Evolutionary conservation across 2,113 vertebrate genomes (phyloP).

Genomic region (Pituophis catenifer): DNA sequence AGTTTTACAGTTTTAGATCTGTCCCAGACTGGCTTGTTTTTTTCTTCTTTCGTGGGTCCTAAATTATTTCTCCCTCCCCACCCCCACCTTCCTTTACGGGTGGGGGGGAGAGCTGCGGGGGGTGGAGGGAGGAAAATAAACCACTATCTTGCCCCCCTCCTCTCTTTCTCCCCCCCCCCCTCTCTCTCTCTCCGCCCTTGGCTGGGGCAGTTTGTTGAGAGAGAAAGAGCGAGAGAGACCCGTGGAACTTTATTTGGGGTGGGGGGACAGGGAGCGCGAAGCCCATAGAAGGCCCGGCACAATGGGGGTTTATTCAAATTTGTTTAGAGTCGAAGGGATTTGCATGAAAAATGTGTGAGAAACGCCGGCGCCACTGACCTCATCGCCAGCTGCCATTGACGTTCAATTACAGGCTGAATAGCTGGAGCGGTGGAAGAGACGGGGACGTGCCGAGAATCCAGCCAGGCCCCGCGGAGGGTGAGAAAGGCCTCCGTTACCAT

Average conservation of each 20-base stretch:
- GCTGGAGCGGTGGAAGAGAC: conserved; percentile 70
- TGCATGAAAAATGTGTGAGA: conserved; percentile 88
- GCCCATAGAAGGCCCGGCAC: conserved; percentile 63
- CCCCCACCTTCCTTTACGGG: not conserved
- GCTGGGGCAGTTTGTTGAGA: conserved; percentile 44
- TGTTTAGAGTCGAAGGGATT: conserved; percentile 84
- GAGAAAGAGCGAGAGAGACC: conserved; percentile 56
- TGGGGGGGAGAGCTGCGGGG: rapidly evolving
- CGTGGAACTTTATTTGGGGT: conserved; percentile 46
- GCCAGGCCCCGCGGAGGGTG: conserved; percentile 58
- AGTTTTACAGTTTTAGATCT: not conserved
- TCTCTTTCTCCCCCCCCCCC: too few relatives aligned
- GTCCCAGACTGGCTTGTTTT: conserved; percentile 16
- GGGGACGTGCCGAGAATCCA: conserved; percentile 78
- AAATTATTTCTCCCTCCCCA: not conserved
- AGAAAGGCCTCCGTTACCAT: conserved; percentile 35
- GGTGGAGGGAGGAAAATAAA: not conserved
- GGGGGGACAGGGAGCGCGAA: not conserved
- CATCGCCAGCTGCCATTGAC: conserved; percentile 86
- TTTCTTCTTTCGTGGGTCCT: not conserved
- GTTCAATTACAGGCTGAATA: conserved; percentile 85
- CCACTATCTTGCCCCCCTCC: not conserved
- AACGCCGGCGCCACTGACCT: conserved; percentile 82
- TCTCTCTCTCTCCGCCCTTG: not conserved
- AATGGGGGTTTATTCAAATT: conserved; percentile 85